Conservation (phyloP, 2,888 invertebrate species). For the Drosophila koepferae region DNA sequence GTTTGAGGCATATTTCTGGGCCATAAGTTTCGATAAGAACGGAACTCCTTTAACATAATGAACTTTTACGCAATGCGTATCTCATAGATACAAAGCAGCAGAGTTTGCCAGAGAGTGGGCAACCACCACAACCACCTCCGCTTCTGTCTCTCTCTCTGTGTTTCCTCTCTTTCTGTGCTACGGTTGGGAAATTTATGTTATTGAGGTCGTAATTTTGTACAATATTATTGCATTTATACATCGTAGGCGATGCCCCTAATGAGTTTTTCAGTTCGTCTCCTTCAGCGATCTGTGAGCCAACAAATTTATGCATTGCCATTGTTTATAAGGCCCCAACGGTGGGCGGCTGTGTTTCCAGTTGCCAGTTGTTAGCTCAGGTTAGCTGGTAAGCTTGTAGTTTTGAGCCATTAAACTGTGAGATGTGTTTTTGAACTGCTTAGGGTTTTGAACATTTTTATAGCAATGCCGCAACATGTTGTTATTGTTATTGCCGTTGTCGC, state of each 20-base stretch:
- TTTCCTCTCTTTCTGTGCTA: background rate
- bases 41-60: constrained; percentile 57
- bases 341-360: constrained; percentile 42
- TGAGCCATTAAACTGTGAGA: constrained; percentile 44
- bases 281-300: constrained; percentile 36
- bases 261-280: constrained; percentile 66
- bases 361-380: constrained; percentile 27
- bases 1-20: constrained; percentile 64
- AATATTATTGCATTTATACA: constrained; percentile 73
- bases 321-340: constrained; percentile 56
- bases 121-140: background rate
- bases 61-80: constrained; percentile 72
- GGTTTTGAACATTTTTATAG: constrained; percentile 56
- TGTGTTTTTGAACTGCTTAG: constrained; percentile 52
- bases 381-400: constrained; percentile 28
- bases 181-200: constrained; percentile 65
- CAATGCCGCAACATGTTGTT: constrained; percentile 29
- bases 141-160: too few relatives aligned
- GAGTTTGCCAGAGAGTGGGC: constrained; percentile 7
- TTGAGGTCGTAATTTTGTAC: constrained; percentile 72
- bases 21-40: constrained; percentile 71
- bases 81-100: constrained; percentile 62
- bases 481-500: constrained; percentile 24
- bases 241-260: constrained; percentile 77
- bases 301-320: constrained; percentile 74